Evolutionary conservation across 2,113 vertebrate genomes (phyloP), one percentile per base, ranked within the genome.

Genomic region (Sitta europaea): DNA sequence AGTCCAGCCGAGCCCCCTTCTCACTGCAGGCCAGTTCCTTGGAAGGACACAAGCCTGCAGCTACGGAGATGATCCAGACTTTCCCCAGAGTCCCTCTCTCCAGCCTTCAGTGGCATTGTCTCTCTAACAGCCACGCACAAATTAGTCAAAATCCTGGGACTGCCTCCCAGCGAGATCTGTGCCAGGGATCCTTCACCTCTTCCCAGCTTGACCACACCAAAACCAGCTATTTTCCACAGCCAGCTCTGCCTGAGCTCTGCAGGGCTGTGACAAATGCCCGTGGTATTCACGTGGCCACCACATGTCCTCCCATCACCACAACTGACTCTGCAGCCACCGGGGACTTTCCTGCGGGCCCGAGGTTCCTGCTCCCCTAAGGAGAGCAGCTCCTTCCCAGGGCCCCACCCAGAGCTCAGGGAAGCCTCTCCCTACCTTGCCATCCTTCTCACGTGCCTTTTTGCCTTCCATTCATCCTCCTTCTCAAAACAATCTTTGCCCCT

Each of bases 341-440:
- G 45, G 72, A 63, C 61, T 88, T 91, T 22, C 75, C 82, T 78
- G 40, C 2, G 1, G 50, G 65, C 24, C 10, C 15, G 2, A 86
- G 58, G 87, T 31, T 91, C 80, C 87, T 50, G 27, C 9, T 91
- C 12, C 80, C 5, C 7, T 20, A 3, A 4, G 27, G 27, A 6
- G 54, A 96, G 79, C 45, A 54, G 78, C 59, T 70, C 33, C 72
- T 87, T 35, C 72, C 48, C 9, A 0, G 35, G 9, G 35, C 51
- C 16, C n/a, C 58, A 29, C 22, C 50, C 78, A 70, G 67, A 2
- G 0, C 14, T 35, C 54, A 16, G 4, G 23, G 7, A 67, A 72
- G 33, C 57, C 18, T 86, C 53, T 51, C 63, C 91, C 88, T 95
- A 95, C 97, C 94, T 94, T 86, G 79, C 86, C 91, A 70, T 86